phyloP scores from a whole-genome alignment of 2,797 vertebrate species.

The Oryzias sinensis region DNA sequence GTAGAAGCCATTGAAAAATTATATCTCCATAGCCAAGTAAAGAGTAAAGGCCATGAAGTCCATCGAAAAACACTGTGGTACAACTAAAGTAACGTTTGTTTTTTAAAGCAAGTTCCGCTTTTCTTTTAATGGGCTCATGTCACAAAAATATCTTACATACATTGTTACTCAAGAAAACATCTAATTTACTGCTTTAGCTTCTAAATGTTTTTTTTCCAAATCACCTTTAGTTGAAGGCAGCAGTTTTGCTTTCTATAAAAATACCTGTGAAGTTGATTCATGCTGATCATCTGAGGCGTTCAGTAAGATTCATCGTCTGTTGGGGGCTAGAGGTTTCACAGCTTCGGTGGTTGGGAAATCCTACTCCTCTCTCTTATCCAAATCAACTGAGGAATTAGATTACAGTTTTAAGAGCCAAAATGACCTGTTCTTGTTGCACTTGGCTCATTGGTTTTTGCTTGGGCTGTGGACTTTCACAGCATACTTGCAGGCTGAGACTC shows the following conservation, averaged over 20 bases:
- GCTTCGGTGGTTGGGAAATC: constrained; percentile 55
- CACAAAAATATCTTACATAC: background rate
- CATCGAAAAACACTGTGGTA: background rate
- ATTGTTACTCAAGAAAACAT: background rate
- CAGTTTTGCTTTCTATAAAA: constrained; percentile 14
- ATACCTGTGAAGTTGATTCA: constrained; percentile 40
- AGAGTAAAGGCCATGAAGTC: no score
- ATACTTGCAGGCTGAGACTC: constrained; percentile 55
- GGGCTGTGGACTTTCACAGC: constrained; percentile 64
- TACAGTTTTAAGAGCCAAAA: constrained; percentile 50
- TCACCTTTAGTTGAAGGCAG: no score
- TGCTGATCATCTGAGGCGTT: constrained; percentile 40
- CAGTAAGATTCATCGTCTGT: constrained; percentile 37
- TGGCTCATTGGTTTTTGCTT: constrained; percentile 64
- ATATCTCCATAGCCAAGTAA: no score
- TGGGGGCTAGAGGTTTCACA: constrained; percentile 34
- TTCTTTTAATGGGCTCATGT: background rate
- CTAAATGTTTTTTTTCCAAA: no score
- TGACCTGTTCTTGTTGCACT: constrained; percentile 33
- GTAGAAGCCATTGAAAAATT: no score
- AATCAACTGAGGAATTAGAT: constrained; percentile 56
- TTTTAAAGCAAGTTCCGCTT: background rate
- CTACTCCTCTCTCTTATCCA: constrained; percentile 38
- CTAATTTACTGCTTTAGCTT: no score
- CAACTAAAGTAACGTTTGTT: background rate